Conservation (phyloP, 2,888 invertebrate species). For the Lasioglossum malachurum region DNA sequence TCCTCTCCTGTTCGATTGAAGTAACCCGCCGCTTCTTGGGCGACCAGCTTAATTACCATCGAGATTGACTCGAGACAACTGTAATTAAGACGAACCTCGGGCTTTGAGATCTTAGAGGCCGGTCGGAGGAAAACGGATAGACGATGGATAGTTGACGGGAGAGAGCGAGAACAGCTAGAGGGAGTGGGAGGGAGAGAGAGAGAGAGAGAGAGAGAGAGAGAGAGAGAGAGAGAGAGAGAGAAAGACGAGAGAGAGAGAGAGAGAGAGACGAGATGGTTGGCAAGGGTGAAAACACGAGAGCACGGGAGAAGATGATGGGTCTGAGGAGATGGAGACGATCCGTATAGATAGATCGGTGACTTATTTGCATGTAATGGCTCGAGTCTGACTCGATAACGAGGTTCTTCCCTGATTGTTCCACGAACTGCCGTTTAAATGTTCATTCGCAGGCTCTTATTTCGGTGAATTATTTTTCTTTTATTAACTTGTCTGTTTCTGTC, state of each 20-base stretch:
- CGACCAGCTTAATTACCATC: conserved; percentile 83
- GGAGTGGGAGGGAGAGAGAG: conserved; percentile 11
- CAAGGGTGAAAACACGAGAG: conserved; percentile 11
- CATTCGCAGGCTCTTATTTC: conserved; percentile 28
- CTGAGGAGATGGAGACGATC: conserved; percentile 48
- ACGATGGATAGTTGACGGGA: conserved; percentile 19
- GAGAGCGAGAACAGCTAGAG: conserved; percentile 1
- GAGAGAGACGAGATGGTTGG: conserved; percentile 2
- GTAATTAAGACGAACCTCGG: conserved; percentile 83
- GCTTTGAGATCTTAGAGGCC: conserved; percentile 76
- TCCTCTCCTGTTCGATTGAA: conserved; percentile 38
- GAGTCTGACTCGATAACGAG: conserved; percentile 74
- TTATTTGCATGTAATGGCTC: conserved; percentile 83
- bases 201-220: not conserved
- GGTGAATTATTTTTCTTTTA: conserved; percentile 14
- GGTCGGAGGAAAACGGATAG: conserved; percentile 44
- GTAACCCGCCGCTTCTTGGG: conserved; percentile 56
- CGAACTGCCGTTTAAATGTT: conserved; percentile 13
- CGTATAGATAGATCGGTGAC: conserved; percentile 67
- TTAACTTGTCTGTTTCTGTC: not conserved
- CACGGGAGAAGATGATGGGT: conserved; percentile 36
- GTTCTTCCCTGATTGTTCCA: conserved; percentile 42
- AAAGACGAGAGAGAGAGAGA: conserved; percentile 12
- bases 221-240: conserved; percentile 8
- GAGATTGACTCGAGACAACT: conserved; percentile 84